Base-by-base conservation (phyloP, 2,888 invertebrate genomes). In the Thecocarcelia acutangulata region DNA sequence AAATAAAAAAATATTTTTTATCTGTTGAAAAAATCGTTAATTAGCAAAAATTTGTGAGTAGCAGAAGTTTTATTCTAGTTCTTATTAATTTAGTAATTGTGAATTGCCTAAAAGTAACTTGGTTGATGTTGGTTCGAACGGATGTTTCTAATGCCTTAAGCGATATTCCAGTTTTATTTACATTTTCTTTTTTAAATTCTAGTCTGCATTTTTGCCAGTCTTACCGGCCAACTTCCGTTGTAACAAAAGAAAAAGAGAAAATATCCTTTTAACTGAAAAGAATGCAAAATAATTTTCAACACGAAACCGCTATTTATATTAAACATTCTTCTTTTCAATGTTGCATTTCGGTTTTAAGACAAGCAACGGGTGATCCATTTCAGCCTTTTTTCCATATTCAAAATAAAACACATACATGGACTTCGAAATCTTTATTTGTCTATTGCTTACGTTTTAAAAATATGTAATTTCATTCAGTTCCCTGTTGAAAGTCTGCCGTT, bases 271-370 rank as follows among this genome's bases (percentile, higher is more conserved):
- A 12, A n/a, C 52, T 44, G 19, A 44, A 21, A 21, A 48, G 19
- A 69, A 70, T n/a, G 28, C 24, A 52, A 63, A 48, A 17, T 37
- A 58, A 33, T 37, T 13, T 33, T 33, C 33, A 37, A 52, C n/a
- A 64, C 64, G 37, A 44, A 37, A 46, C 54, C 46, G 54, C 37
- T 63, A 33, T 72, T 50, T 61, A 44, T 54, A 52, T 63, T 63
- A 54, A 63, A 54, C 21, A 48, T 74, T 74, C 48, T 74, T 74
- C 48, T n/a, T 64, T 74, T 56, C 15, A 73, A 54, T 73, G 44
- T 50, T 48, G 8, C 48, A 54, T 52, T 21, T 52, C 5, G 33
- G n/a, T 58, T 13, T 17, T 37, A 68, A 33, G 33, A 33, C 8
- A 9, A 9, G 33, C 33, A 33, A 33, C 33, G 33, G 33, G 33